Conservation (phyloP, 2,113 vertebrate genomes). For the Electrona antarctica region DNA sequence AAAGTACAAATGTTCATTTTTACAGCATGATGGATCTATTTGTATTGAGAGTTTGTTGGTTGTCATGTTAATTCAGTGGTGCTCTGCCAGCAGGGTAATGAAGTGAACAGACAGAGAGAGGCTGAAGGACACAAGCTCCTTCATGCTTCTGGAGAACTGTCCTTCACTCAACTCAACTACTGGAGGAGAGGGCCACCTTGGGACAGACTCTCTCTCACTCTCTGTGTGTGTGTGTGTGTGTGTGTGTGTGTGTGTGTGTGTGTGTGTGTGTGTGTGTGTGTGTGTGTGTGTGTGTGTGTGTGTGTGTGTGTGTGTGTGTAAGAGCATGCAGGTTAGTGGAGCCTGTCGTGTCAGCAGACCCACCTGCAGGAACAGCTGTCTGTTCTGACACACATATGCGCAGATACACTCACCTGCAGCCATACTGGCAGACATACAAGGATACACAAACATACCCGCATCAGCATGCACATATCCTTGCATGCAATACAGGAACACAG, state of each 20-base stretch:
- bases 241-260: background rate
- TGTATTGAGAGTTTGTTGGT: too few relatives aligned
- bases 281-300: background rate
- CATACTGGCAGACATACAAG: conserved; percentile 30
- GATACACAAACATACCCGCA: background rate
- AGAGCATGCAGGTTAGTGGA: conserved; percentile 22
- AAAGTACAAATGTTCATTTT: too few relatives aligned
- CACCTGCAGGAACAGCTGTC: conserved; percentile 80
- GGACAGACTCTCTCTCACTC: conserved; percentile 15
- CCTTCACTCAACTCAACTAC: conserved; percentile 63
- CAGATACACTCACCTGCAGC: conserved; percentile 12
- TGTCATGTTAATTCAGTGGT: too few relatives aligned
- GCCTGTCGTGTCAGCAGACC: conserved; percentile 68
- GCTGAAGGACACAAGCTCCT: conserved; percentile 62
- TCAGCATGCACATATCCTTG: too few relatives aligned
- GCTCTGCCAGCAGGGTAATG: conserved; percentile 36
- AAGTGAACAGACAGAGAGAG: conserved; percentile 40
- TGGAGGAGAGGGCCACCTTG: conserved; percentile 72
- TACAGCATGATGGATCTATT: too few relatives aligned
- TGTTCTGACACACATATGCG: conserved; percentile 24
- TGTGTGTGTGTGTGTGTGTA: background rate
- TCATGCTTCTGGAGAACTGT: conserved; percentile 52
- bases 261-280: background rate
- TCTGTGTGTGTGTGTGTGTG: conserved; percentile 20
- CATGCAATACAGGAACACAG: too few relatives aligned